Percentiles rank a stretch among this genome's conserved stretches.
Conservation (phyloP, 2,113 vertebrate genomes). For the Datnioides undecimradiatus region DNA sequence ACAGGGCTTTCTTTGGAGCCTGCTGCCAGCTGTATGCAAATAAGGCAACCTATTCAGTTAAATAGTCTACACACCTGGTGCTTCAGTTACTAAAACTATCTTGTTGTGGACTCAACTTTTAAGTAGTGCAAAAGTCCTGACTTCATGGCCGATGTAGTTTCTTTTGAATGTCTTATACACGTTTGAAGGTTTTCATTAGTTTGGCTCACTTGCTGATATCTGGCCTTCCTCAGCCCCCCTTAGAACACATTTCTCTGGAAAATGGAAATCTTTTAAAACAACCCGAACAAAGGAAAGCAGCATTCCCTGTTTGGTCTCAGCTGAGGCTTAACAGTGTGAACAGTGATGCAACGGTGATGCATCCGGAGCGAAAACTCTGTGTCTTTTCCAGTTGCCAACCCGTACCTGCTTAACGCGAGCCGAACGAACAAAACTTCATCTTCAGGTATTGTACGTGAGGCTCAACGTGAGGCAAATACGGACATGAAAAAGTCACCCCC, state of each 20-base stretch:
- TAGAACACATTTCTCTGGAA: not conserved
- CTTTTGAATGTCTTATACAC: not conserved
- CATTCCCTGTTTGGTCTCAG: not conserved
- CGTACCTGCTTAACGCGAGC: constrained; percentile 99
- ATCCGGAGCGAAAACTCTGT: not conserved
- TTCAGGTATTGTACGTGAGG: constrained; percentile 99
- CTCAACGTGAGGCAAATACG: constrained; percentile 98
- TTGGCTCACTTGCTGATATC: not conserved
- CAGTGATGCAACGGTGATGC: constrained; percentile 11
- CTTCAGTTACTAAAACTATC: constrained; percentile 19
- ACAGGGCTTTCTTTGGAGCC: constrained; percentile 28
- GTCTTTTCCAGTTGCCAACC: constrained; percentile 83
- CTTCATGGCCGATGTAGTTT: not conserved
- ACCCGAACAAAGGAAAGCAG: not conserved
- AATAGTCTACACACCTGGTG: constrained; percentile 35
- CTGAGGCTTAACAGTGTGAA: not conserved
- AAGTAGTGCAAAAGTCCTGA: not conserved
- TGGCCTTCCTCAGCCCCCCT: not conserved
- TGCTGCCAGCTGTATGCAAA: constrained; percentile 77
- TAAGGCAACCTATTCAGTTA: constrained; percentile 31
- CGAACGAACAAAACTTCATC: constrained; percentile 99
- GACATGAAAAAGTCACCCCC: constrained; percentile 76
- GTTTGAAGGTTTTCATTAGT: not conserved
- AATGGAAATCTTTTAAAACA: not conserved
- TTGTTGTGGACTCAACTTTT: not conserved